Percentiles rank a stretch among this genome's conserved stretches.
These are phyloP conservation scores for Vultur gryphus DNA, from an alignment of 2,797 vertebrate species.

Conservation along the genomic window DNA sequence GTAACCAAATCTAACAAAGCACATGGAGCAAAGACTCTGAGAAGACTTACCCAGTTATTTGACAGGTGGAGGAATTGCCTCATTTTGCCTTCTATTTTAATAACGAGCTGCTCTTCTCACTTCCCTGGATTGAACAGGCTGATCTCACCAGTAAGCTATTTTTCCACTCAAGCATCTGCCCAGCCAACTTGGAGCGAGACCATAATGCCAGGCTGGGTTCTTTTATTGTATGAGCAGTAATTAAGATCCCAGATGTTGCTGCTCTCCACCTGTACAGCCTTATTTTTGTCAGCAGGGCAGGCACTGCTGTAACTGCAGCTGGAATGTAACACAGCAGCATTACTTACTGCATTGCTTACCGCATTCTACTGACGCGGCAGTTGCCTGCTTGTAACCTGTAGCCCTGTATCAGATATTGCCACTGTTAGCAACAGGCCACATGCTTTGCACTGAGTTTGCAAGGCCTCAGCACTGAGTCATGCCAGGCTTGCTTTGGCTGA, in stretches of 20 bases:
- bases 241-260: background rate
- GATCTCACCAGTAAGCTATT: constrained; percentile 27
- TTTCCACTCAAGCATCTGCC: constrained; percentile 7
- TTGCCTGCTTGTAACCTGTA: background rate
- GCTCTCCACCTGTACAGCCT: background rate
- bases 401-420: background rate
- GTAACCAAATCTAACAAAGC: background rate
- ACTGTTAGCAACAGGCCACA: background rate
- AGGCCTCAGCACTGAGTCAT: background rate
- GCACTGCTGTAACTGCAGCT: background rate
- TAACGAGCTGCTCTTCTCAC: background rate
- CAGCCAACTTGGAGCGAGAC: background rate
- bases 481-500: background rate
- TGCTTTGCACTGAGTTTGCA: background rate
- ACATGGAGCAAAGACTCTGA: background rate
- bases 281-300: background rate
- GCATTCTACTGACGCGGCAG: background rate
- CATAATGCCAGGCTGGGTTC: accelerated
- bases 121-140: background rate
- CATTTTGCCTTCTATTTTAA: constrained; percentile 25
- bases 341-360: background rate
- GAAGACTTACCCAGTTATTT: background rate
- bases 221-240: background rate
- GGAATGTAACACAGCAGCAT: background rate
- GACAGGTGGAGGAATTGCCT: background rate